These are phyloP conservation scores for Gadus chalcogrammus DNA, from an alignment of 2,113 vertebrate genomes.

Conservation along the genomic window DNA sequence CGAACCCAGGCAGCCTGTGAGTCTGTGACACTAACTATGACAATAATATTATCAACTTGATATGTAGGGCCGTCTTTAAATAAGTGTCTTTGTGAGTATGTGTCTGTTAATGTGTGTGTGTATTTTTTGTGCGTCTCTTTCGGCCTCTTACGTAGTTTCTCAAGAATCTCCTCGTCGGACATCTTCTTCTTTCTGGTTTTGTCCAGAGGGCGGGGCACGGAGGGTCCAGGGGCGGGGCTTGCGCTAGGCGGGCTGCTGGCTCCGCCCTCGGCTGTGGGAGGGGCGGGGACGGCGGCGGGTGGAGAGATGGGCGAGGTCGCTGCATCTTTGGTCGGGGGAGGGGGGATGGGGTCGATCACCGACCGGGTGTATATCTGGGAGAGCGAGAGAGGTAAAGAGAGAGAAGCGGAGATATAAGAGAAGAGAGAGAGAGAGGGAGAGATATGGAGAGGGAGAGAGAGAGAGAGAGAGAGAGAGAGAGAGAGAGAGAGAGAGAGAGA, in stretches of 20 bases:
- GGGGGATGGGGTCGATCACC: slow-evolving; percentile 87
- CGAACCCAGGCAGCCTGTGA: no score
- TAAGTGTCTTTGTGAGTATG: not conserved
- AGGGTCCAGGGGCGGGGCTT: slow-evolving; percentile 62
- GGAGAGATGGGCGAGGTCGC: slow-evolving; percentile 84
- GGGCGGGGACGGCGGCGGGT: slow-evolving; percentile 46
- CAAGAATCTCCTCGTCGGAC: slow-evolving; percentile 96
- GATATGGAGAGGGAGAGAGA: no score
- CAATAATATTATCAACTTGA: not conserved
- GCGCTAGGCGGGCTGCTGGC: slow-evolving; percentile 56
- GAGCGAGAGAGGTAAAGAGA: slow-evolving; percentile 8
- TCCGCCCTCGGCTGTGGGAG: slow-evolving; percentile 64
- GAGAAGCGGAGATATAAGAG: not conserved
- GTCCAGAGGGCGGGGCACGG: slow-evolving; percentile 77
- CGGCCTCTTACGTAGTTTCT: slow-evolving; percentile 86
- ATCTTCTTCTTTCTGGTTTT: slow-evolving; percentile 98
- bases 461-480: not conserved
- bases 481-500: not conserved
- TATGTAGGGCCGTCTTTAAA: not conserved
- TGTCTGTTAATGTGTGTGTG: not conserved
- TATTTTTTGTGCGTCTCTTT: not conserved
- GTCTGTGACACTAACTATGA: not conserved
- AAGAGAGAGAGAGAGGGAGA: not conserved
- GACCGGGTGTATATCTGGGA: slow-evolving; percentile 93
- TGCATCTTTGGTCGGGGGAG: slow-evolving; percentile 83